These are phyloP conservation scores for Cyclophora albipunctata DNA, from an alignment of 2,888 invertebrate genomes.

Conservation along the genomic window DNA sequence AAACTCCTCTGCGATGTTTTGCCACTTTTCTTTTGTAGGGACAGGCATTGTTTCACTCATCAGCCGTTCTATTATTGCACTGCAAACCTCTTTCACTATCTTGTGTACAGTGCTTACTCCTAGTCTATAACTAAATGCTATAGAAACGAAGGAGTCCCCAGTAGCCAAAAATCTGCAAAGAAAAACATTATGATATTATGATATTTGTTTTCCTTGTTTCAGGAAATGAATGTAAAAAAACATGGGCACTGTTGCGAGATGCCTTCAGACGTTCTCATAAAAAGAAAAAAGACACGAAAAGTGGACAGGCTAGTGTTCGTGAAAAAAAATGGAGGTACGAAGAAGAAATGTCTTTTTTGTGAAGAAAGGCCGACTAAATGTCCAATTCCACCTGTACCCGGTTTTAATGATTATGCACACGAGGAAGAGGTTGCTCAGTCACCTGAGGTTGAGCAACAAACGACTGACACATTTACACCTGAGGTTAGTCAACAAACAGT, in stretches of 20 bases:
- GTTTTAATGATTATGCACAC: too few relatives aligned
- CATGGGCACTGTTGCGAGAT: slow-evolving; percentile 6
- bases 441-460: too few relatives aligned
- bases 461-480: too few relatives aligned
- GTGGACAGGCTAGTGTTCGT: slow-evolving; percentile 11
- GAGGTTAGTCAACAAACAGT: too few relatives aligned
- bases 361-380: too few relatives aligned
- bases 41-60: slow-evolving; percentile 1
- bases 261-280: slow-evolving; percentile 20
- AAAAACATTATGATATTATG: slow-evolving; percentile 7
- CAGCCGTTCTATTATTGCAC: slow-evolving; percentile 10
- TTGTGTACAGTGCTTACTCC: slow-evolving; percentile 18
- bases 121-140: slow-evolving; percentile 17
- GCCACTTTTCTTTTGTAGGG: slow-evolving; percentile 6
- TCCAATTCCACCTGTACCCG: too few relatives aligned
- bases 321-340: slow-evolving; percentile 22
- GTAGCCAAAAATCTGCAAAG: slow-evolving; percentile 15
- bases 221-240: slow-evolving; percentile 11
- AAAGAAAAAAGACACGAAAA: slow-evolving; percentile 18
- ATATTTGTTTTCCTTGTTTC: slow-evolving; percentile 14
- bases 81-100: slow-evolving; percentile 17
- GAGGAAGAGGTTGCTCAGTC: slow-evolving; percentile 14
- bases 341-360: slow-evolving; percentile 11
- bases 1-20: slow-evolving; percentile 9
- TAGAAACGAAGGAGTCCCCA: slow-evolving; percentile 17